Conservation (phyloP, 2,888 invertebrate genomes). For the Microctonus hyperodae region DNA sequence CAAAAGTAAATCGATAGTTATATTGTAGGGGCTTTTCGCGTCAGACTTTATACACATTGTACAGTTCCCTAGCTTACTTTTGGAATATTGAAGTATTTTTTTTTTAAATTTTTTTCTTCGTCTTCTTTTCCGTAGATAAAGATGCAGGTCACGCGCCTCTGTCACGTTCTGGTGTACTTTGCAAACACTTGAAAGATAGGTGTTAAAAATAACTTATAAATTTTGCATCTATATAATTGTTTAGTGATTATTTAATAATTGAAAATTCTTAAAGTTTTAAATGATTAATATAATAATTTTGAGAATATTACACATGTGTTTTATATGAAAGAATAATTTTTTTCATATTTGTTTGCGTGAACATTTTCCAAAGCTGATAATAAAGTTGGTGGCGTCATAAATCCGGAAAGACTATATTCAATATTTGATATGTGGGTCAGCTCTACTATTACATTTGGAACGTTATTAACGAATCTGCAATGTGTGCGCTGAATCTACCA, state of each 20-base stretch:
- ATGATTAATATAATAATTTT: no score
- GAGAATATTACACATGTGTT: no score
- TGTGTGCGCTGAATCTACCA: conserved; percentile 8
- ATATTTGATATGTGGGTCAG: conserved; percentile 26
- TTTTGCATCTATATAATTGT: no score
- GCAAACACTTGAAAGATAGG: no score
- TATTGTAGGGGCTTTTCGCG: conserved; percentile 20
- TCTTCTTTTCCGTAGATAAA: neutral
- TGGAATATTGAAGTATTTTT: neutral
- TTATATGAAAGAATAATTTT: neutral
- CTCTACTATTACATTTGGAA: conserved; percentile 15
- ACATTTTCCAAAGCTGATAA: conserved; percentile 9
- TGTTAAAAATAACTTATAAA: no score
- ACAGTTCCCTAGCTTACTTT: conserved; percentile 7
- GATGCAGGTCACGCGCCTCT: conserved; percentile 15
- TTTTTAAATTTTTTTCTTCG: neutral
- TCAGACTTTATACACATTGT: conserved; percentile 15
- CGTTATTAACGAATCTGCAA: conserved; percentile 35
- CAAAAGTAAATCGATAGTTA: conserved; percentile 32
- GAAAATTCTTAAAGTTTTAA: no score
- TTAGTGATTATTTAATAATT: no score
- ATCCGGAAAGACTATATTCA: conserved; percentile 14
- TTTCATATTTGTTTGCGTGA: neutral
- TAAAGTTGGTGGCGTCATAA: conserved; percentile 20
- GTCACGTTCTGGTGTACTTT: no score